Evolutionary conservation across 2,113 vertebrate species (phyloP).

Genomic region (Octodon degus): DNA sequence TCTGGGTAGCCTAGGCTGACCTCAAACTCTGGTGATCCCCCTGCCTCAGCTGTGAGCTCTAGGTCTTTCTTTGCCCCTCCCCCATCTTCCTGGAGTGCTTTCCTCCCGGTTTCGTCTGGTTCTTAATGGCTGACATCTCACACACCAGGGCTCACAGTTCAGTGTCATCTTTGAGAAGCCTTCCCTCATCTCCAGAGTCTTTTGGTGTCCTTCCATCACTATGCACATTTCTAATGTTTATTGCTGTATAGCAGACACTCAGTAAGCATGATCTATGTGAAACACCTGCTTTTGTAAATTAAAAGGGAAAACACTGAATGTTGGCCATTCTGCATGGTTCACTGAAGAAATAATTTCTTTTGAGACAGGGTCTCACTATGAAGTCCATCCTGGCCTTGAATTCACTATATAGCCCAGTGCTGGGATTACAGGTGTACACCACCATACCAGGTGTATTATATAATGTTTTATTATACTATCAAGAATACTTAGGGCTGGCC

Average conservation of each 20-base stretch:
- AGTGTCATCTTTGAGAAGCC: constrained; percentile 20
- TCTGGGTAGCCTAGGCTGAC: background rate
- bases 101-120: background rate
- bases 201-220: background rate
- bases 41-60: background rate
- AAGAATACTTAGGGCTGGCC: too few relatives aligned
- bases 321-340: constrained; percentile 23
- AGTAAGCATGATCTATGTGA: constrained; percentile 7
- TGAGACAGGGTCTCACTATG: too few relatives aligned
- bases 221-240: constrained; percentile 28
- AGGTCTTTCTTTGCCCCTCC: background rate
- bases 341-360: background rate
- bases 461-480: too few relatives aligned
- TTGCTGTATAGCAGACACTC: background rate
- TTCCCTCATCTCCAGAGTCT: background rate
- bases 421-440: background rate
- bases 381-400: too few relatives aligned
- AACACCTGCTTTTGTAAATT: background rate
- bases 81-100: background rate
- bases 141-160: background rate
- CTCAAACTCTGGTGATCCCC: background rate
- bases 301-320: background rate
- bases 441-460: background rate
- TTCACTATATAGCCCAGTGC: background rate
- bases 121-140: background rate